These are phyloP conservation scores for Enteromius fasciolatus DNA, from an alignment of 2,797 vertebrate genomes.

Conservation along the genomic window DNA sequence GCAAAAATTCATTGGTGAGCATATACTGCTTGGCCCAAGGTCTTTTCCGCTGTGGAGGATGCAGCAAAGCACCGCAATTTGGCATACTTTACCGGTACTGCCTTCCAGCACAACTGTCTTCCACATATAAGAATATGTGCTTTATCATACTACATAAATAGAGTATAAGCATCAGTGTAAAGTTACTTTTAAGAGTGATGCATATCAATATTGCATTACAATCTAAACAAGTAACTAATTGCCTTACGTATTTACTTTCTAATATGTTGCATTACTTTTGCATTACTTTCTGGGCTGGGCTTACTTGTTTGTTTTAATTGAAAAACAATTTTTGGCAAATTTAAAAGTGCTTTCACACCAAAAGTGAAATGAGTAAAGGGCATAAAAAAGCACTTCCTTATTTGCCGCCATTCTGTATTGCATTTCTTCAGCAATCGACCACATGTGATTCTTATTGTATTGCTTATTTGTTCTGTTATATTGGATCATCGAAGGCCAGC, in stretches of 20 bases:
- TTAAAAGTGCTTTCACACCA: not conserved
- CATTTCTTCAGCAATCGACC: not conserved
- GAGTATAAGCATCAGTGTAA: not conserved
- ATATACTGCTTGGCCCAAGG: not conserved
- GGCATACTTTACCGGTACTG: not conserved
- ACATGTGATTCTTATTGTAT: no score
- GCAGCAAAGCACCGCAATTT: not conserved
- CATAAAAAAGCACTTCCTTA: no score
- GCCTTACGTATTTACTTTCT: not conserved
- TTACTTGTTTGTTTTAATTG: not conserved
- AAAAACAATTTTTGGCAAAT: not conserved
- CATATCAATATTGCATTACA: not conserved
- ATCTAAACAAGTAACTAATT: not conserved
- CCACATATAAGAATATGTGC: not conserved
- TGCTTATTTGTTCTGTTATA: not conserved
- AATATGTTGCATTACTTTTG: not conserved
- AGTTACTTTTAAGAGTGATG: not conserved
- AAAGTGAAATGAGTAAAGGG: not conserved
- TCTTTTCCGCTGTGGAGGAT: not conserved
- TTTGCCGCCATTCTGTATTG: no score
- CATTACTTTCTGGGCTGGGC: not conserved
- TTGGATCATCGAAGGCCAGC: not conserved
- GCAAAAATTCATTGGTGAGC: not conserved
- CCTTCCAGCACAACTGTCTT: not conserved
- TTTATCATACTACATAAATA: not conserved